These are phyloP conservation scores for Mormyrus iriodes DNA, from an alignment of 2,113 vertebrate genomes.

Conservation along the genomic window DNA sequence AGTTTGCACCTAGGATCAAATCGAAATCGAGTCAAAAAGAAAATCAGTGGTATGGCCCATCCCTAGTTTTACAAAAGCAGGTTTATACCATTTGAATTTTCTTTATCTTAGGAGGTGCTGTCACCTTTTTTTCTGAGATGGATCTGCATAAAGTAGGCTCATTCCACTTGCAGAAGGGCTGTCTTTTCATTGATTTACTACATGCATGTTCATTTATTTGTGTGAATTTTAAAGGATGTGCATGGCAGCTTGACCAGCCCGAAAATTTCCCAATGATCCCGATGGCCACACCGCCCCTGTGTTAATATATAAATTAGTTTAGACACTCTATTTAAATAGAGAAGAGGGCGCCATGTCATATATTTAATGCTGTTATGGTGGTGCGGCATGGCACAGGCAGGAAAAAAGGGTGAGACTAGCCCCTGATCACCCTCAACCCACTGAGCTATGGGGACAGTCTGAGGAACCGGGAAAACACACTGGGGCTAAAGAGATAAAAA, in stretches of 20 bases:
- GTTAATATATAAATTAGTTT: background rate
- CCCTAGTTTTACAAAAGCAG: no score
- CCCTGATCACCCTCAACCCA: no score
- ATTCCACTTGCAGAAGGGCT: background rate
- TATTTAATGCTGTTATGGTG: no score
- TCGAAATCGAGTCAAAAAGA: background rate
- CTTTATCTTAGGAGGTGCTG: background rate
- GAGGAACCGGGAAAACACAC: no score
- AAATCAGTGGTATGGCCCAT: no score
- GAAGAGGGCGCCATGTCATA: background rate
- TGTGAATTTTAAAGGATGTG: no score
- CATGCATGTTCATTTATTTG: no score
- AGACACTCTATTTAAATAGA: background rate
- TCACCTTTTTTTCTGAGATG: background rate
- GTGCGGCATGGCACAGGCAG: no score
- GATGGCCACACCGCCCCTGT: background rate
- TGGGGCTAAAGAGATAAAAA: no score
- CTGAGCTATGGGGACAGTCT: no score
- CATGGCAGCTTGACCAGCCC: background rate
- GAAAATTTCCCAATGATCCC: background rate
- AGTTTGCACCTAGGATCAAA: background rate
- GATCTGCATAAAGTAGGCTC: background rate
- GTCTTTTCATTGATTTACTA: background rate
- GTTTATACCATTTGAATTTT: no score
- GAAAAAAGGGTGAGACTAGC: no score